Evolutionary conservation across 1,140 invertebrate species (phyloP).

Genomic region (Charaxes varanes): DNA sequence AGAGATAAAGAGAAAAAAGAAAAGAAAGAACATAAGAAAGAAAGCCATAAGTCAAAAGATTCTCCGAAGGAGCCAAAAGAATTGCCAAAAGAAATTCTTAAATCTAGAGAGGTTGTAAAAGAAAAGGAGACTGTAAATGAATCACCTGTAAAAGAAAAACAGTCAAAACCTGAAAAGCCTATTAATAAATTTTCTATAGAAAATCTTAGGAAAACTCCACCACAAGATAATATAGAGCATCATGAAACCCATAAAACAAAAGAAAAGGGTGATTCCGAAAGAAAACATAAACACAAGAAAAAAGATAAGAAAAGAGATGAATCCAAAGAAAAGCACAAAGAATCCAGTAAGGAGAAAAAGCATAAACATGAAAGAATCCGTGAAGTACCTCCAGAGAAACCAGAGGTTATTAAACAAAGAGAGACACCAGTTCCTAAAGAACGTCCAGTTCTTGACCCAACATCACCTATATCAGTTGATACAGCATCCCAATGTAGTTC

Average conservation of each 20-base stretch:
- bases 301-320: constrained; percentile 73
- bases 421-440: constrained; percentile 60
- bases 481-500: constrained; percentile 71
- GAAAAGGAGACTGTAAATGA: constrained; percentile 59
- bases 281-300: constrained; percentile 73
- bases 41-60: constrained; percentile 69
- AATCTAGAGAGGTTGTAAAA: constrained; percentile 59
- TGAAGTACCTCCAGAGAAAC: constrained; percentile 61
- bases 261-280: constrained; percentile 64
- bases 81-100: constrained; percentile 55
- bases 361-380: constrained; percentile 76
- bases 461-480: constrained; percentile 68
- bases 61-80: constrained; percentile 70
- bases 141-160: constrained; percentile 61
- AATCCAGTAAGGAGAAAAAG: constrained; percentile 75
- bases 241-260: constrained; percentile 62
- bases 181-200: constrained; percentile 67
- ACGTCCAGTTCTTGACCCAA: constrained; percentile 46
- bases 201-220: constrained; percentile 63
- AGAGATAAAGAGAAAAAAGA: constrained; percentile 73
- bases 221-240: constrained; percentile 47
- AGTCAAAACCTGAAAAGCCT: constrained; percentile 52
- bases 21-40: constrained; percentile 73
- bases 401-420: constrained; percentile 53
- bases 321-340: constrained; percentile 74